Evolutionary conservation across 2,113 vertebrate genomes (phyloP).

Genomic region (Falco punctatus): DNA sequence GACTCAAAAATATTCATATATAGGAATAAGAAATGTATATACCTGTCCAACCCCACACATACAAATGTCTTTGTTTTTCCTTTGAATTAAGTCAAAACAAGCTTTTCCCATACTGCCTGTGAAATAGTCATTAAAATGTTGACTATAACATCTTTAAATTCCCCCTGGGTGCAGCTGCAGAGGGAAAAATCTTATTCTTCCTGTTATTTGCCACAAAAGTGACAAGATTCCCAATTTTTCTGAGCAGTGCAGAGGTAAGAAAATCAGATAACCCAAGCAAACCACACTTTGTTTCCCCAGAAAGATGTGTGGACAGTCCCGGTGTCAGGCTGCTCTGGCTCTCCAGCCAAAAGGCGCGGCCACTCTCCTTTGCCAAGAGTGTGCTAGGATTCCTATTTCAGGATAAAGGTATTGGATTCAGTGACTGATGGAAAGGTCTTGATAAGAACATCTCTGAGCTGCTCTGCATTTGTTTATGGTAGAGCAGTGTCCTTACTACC

Average conservation of each 20-base stretch:
- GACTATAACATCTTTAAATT: not conserved
- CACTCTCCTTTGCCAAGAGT: not conserved
- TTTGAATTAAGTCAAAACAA: not conserved
- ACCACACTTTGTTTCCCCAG: not conserved
- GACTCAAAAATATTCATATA: not conserved
- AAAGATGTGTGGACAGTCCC: accelerated
- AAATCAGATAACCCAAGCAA: not conserved
- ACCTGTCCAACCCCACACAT: not conserved
- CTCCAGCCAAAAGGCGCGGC: not conserved
- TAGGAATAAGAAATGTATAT: not conserved
- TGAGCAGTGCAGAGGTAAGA: not conserved
- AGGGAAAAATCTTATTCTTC: not conserved
- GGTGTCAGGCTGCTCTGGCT: not conserved
- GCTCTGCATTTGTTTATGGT: not conserved
- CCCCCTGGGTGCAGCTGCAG: not conserved
- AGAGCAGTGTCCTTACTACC: not conserved
- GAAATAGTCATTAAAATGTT: not conserved
- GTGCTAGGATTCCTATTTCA: not conserved
- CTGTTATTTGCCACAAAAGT: not conserved
- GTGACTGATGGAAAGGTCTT: not conserved
- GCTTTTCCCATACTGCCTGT: not conserved
- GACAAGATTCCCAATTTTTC: not conserved
- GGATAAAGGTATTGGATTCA: not conserved
- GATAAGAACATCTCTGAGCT: not conserved
- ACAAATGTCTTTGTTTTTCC: not conserved